A percentile compares a stretch with the other conserved stretches of the same genome.
Conservation (phyloP, 2,888 invertebrate genomes). For the Drosophila kanekoi region DNA sequence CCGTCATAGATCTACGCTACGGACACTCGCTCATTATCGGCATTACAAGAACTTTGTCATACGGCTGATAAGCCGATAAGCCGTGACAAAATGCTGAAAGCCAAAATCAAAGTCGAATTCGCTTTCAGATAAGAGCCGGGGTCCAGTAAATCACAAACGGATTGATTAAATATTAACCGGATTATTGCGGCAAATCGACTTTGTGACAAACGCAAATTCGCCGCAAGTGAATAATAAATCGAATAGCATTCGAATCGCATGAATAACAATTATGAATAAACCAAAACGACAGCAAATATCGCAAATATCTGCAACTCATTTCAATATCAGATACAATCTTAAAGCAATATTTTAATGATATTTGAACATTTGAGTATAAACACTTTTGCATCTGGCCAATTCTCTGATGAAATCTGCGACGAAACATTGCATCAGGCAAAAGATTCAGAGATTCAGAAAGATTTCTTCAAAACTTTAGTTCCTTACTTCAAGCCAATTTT, state of each 20-base stretch:
- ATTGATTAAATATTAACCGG: constrained; percentile 55
- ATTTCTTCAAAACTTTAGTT: no score
- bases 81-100: neutral
- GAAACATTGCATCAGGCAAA: constrained; percentile 12
- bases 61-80: constrained; percentile 55
- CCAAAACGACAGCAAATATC: no score
- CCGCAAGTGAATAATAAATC: constrained; percentile 5
- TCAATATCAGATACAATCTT: neutral
- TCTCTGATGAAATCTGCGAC: constrained; percentile 13
- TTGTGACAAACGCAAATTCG: constrained; percentile 35
- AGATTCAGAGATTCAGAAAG: no score
- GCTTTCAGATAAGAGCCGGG: constrained; percentile 40
- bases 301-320: neutral
- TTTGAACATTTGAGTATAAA: neutral
- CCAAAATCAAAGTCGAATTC: constrained; percentile 23
- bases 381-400: neutral
- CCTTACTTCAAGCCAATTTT: no score
- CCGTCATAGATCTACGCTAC: constrained; percentile 6
- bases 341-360: no score
- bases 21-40: constrained; percentile 17
- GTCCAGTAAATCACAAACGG: neutral
- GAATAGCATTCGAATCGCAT: neutral
- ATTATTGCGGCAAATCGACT: constrained; percentile 47
- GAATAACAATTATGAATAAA: neutral
- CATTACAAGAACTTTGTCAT: constrained; percentile 41